Evolutionary conservation across 2,797 vertebrate genomes (phyloP).

Genomic region (Lagodon rhomboides): DNA sequence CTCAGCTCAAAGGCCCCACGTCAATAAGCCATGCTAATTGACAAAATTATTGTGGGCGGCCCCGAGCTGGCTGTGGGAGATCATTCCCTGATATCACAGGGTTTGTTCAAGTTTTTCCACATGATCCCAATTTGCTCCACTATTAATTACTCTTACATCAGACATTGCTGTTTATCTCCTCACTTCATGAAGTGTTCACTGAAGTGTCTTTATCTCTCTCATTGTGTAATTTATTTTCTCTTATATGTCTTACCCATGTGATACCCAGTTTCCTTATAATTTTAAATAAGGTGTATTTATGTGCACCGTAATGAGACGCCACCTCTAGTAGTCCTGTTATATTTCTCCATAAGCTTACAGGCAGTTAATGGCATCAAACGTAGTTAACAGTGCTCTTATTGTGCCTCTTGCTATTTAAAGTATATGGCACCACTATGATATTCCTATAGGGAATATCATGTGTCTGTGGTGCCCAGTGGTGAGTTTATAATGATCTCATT

Average conservation of each 20-base stretch:
- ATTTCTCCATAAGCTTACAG: neutral
- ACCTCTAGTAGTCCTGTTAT: neutral
- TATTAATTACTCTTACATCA: neutral
- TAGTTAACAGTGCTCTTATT: constrained; percentile 12
- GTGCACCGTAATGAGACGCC: neutral
- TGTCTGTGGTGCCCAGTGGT: constrained; percentile 16
- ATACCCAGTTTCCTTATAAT: neutral
- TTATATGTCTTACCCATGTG: no score
- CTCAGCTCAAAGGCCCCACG: no score
- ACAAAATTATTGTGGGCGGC: no score
- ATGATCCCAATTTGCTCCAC: neutral
- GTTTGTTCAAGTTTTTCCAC: neutral
- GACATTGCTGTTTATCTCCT: neutral
- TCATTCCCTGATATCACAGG: no score
- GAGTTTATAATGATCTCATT: constrained; percentile 31
- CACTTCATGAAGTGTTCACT: neutral
- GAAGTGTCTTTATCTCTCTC: neutral
- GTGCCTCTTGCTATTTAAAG: constrained; percentile 21
- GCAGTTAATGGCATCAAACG: constrained; percentile 6
- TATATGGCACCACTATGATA: neutral
- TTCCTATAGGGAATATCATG: constrained; percentile 34
- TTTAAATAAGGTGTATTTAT: neutral
- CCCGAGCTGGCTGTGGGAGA: no score
- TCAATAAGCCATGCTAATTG: no score
- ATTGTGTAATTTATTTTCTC: neutral